A percentile compares a stretch with the other conserved stretches of the same genome.
Conservation (phyloP, 1,140 invertebrate genomes). For the Carposina sasakii region DNA sequence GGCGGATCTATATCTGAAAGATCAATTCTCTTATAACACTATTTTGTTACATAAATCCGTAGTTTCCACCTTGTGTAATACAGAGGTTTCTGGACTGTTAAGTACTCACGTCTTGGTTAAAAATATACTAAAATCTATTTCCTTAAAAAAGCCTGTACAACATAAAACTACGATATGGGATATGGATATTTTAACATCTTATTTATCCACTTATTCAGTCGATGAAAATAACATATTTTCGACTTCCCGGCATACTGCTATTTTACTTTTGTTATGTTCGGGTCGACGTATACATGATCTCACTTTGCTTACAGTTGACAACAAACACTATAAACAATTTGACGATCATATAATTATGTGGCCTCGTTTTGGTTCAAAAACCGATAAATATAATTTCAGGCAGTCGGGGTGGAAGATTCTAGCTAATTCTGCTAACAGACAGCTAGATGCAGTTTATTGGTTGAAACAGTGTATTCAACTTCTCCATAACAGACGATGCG, state of each 20-base stretch:
- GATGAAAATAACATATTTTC: conserved; percentile 4
- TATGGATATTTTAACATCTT: conserved; percentile 10
- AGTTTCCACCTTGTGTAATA: conserved; percentile 28
- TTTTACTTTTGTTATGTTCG: conserved; percentile 20
- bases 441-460: background rate
- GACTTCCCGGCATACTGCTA: conserved; percentile 15
- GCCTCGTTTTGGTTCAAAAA: conserved; percentile 27
- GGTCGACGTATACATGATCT: conserved; percentile 24
- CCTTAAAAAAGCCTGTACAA: conserved; percentile 2
- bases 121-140: conserved; percentile 22
- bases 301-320: conserved; percentile 14
- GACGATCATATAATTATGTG: conserved; percentile 18
- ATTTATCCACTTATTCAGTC: background rate
- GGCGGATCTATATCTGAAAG: conserved; percentile 15
- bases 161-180: conserved; percentile 19
- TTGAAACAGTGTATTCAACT: background rate
- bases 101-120: conserved; percentile 19
- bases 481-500: background rate
- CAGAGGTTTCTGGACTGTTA: conserved; percentile 3
- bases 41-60: conserved; percentile 40
- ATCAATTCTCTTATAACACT: conserved; percentile 27
- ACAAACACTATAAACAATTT: background rate
- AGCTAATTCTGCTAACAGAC: background rate
- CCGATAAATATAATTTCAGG: conserved; percentile 10
- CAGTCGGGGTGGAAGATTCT: conserved; percentile 19